Percentiles rank a stretch among this genome's conserved stretches.
Evolutionary conservation across 1,140 invertebrate species (phyloP).

Genomic region (Aplysia californica): DNA sequence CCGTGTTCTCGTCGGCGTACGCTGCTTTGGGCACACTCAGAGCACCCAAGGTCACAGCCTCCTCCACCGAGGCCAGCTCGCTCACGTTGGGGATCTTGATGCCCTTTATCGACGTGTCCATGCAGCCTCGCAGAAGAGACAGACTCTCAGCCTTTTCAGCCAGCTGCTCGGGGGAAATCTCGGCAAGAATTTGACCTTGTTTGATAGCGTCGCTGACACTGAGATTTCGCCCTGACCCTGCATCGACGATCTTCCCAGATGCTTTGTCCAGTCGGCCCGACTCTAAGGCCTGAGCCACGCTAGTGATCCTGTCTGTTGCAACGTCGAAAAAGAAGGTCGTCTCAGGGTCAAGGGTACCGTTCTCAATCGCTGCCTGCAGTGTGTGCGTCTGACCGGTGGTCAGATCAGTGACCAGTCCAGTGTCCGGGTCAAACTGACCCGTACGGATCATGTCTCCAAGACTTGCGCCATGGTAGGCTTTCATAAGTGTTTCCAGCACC

Average conservation of each 20-base stretch:
- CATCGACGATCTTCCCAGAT: constrained; percentile 51
- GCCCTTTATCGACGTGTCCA: constrained; percentile 47
- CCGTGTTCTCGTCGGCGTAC: constrained; percentile 41
- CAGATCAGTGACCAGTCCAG: constrained; percentile 76
- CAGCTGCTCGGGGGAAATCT: constrained; percentile 50
- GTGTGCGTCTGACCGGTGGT: constrained; percentile 52
- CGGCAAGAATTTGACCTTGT: constrained; percentile 41
- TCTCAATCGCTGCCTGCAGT: constrained; percentile 78
- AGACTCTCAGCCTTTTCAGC: constrained; percentile 47
- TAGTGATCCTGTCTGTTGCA: constrained; percentile 42
- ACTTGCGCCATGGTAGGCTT: constrained; percentile 51
- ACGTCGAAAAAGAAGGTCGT: constrained; percentile 64
- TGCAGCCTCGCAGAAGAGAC: constrained; percentile 39
- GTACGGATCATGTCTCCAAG: constrained; percentile 73
- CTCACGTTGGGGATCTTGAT: constrained; percentile 34
- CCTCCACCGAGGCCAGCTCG: constrained; percentile 48
- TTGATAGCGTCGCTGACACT: constrained; percentile 52
- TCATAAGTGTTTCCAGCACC: constrained; percentile 73
- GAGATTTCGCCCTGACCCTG: constrained; percentile 48
- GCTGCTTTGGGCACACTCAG: constrained; percentile 48
- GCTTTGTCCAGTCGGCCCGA: constrained; percentile 50
- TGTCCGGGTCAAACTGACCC: constrained; percentile 83
- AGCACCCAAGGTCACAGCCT: constrained; percentile 53
- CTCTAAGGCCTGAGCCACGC: constrained; percentile 51
- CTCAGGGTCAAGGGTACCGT: constrained; percentile 80